Percentiles rank a stretch among this genome's conserved stretches.
Evolutionary conservation across 1,140 invertebrate genomes (phyloP).

Genomic region (Dryas iulia): DNA sequence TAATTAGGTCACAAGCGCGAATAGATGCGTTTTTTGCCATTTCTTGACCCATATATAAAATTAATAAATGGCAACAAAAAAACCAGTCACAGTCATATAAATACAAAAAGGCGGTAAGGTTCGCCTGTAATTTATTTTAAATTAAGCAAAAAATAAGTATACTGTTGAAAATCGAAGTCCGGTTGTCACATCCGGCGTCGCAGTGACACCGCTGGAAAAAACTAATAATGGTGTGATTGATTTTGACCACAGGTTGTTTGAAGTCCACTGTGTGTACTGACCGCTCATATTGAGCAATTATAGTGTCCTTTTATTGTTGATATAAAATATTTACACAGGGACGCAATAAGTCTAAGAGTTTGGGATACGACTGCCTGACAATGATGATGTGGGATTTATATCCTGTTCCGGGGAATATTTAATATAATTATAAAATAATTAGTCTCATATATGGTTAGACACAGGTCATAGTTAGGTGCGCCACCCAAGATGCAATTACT

Average conservation of each 20-base stretch:
- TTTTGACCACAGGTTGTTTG: conserved; percentile 24
- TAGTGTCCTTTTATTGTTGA: background rate
- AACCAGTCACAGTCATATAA: conserved; percentile 23
- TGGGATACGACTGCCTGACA: too few species aligned
- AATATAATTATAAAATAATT: too few species aligned
- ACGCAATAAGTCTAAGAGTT: too few species aligned
- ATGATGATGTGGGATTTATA: too few species aligned
- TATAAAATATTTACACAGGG: too few species aligned
- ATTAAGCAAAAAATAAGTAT: conserved; percentile 48
- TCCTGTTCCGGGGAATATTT: too few species aligned
- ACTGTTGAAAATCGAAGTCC: conserved; percentile 20
- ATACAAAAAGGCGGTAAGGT: conserved; percentile 35
- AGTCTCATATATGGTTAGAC: too few species aligned
- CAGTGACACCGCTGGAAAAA: conserved; percentile 28
- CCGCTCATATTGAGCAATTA: background rate
- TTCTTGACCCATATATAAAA: conserved; percentile 9
- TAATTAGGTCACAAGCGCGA: background rate
- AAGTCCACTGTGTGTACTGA: background rate
- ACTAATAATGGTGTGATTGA: conserved; percentile 36
- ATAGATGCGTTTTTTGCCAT: conserved; percentile 3
- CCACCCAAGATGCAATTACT: too few species aligned
- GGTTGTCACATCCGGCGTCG: conserved; percentile 56
- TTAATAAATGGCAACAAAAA: conserved; percentile 13
- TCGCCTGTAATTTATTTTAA: conserved; percentile 59
- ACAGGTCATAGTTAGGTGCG: too few species aligned